phyloP scores from a whole-genome alignment of 2,888 invertebrate species.

The Encarsia formosa region DNA sequence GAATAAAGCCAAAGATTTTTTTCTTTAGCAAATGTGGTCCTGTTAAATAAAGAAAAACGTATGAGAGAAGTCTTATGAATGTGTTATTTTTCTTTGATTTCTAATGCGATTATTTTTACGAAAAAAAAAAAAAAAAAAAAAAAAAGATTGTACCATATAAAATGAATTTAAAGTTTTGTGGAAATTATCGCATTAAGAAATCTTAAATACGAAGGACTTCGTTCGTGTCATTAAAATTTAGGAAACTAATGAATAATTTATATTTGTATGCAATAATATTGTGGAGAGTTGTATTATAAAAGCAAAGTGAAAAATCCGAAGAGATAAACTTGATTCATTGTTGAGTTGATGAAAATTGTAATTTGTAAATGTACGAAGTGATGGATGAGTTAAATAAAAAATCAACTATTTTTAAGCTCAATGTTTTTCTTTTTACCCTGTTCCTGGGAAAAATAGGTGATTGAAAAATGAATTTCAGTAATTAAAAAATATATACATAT shows the following conservation, averaged over 20 bases:
- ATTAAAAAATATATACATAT: too few relatives aligned
- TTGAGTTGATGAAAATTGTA: constrained; percentile 36
- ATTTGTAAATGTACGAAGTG: constrained; percentile 46
- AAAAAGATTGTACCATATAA: neutral
- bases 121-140: neutral
- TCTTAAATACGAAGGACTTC: neutral
- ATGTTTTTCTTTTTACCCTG: neutral
- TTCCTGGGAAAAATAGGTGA: neutral
- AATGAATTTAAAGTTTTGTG: neutral
- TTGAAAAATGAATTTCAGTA: neutral
- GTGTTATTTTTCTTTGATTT: too few relatives aligned
- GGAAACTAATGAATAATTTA: constrained; percentile 29
- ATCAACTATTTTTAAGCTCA: constrained; percentile 49
- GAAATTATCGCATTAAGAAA: neutral
- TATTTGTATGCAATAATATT: constrained; percentile 33
- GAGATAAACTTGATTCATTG: constrained; percentile 23
- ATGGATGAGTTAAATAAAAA: constrained; percentile 48
- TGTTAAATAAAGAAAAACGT: too few relatives aligned
- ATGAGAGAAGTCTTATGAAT: too few relatives aligned
- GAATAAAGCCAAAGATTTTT: too few relatives aligned
- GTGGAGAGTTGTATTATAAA: constrained; percentile 31
- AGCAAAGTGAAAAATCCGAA: constrained; percentile 22
- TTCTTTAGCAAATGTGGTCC: too few relatives aligned
- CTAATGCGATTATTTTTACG: too few relatives aligned
- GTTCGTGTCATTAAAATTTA: neutral